Percentiles rank a stretch among this genome's conserved stretches.
Evolutionary conservation across 2,113 vertebrate species (phyloP).

Genomic region (Dinomys branickii): DNA sequence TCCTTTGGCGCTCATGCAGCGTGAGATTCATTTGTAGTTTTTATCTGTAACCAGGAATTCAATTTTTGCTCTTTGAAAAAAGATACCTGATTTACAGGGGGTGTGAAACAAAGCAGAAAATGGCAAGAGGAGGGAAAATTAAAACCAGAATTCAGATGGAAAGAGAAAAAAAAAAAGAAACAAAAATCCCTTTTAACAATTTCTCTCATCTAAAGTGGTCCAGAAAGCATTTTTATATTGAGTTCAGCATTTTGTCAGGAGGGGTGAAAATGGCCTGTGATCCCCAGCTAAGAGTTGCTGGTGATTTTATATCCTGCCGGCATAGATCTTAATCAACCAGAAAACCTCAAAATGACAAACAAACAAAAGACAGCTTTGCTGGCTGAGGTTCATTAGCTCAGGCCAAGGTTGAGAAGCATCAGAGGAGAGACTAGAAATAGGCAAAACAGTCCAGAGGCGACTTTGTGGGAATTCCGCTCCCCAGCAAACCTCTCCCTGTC

Average conservation of each 20-base stretch:
- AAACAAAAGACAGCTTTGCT: conserved; percentile 87
- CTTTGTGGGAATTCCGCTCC: conserved; percentile 1
- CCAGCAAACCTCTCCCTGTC: fast-evolving
- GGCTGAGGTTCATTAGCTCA: conserved; percentile 87
- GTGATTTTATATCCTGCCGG: conserved; percentile 83
- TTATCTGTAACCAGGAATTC: conserved; percentile 69
- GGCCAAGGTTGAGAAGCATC: conserved; percentile 81
- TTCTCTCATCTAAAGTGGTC: conserved; percentile 56
- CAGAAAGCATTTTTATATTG: conserved; percentile 60
- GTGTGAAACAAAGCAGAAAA: conserved; percentile 79
- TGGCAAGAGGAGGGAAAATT: conserved; percentile 51
- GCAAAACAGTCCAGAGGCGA: conserved; percentile 67
- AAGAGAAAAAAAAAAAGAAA: not conserved
- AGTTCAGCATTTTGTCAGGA: conserved; percentile 77
- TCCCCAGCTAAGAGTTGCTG: conserved; percentile 72
- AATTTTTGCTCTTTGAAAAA: conserved; percentile 70
- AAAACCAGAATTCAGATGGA: conserved; percentile 47
- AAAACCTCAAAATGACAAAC: conserved; percentile 88
- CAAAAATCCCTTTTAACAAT: conserved; percentile 56
- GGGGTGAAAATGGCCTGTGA: conserved; percentile 59
- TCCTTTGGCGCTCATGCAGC: not conserved
- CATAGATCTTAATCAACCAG: conserved; percentile 88
- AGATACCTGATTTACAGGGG: conserved; percentile 53
- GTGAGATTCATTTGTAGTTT: conserved; percentile 67
- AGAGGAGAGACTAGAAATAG: conserved; percentile 61